Conservation (phyloP, 2,888 invertebrate genomes). For the Scaptomyza reducta region DNA sequence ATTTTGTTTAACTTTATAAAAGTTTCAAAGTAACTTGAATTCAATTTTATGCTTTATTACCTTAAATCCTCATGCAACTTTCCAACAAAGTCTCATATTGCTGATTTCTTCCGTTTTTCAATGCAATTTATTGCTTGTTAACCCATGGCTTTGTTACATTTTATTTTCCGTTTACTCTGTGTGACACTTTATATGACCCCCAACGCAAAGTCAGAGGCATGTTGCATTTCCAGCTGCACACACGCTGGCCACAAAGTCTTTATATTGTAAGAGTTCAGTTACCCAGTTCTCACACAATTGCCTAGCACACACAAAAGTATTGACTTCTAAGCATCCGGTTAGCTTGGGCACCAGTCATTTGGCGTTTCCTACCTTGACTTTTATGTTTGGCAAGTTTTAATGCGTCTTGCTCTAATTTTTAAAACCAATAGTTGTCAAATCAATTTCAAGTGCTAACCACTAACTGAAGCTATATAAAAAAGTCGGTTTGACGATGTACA, state of each 20-base stretch:
- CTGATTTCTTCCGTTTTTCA: not conserved
- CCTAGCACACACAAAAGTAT: not conserved
- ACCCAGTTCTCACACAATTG: conserved; percentile 9
- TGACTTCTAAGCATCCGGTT: conserved; percentile 35
- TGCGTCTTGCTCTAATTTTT: conserved; percentile 71
- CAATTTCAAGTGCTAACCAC: conserved; percentile 68
- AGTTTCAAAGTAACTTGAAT: no score
- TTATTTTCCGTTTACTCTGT: not conserved
- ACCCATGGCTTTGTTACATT: not conserved
- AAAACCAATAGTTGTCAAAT: conserved; percentile 76
- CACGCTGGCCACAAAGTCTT: conserved; percentile 57
- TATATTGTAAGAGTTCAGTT: conserved; percentile 64
- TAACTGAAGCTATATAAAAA: conserved; percentile 74
- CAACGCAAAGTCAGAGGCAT: not conserved
- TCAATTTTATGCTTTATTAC: not conserved
- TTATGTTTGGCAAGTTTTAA: conserved; percentile 64
- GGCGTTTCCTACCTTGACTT: conserved; percentile 56
- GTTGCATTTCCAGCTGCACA: not conserved
- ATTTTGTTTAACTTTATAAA: not conserved
- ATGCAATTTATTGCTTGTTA: not conserved
- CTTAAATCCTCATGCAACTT: not conserved
- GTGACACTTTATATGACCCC: not conserved
- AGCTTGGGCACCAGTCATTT: conserved; percentile 21
- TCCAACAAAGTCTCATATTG: not conserved
- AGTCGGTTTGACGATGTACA: conserved; percentile 20